These are phyloP conservation scores for Acleris sparsana DNA, from an alignment of 2,888 invertebrate species.

Conservation along the genomic window DNA sequence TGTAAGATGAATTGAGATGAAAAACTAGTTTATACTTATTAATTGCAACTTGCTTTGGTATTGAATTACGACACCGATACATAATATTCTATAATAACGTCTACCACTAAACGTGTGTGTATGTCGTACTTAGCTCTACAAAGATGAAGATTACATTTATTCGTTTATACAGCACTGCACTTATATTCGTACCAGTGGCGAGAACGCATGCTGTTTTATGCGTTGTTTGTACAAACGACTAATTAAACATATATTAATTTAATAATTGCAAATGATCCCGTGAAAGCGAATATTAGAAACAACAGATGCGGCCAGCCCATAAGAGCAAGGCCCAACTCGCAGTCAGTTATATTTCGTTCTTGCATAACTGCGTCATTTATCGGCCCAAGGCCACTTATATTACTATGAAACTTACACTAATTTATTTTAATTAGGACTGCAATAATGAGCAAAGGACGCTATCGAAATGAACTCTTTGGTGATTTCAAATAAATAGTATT, in stretches of 20 bases:
- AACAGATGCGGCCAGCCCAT: not conserved
- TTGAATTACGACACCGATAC: conserved; percentile 38
- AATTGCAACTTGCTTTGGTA: conserved; percentile 53
- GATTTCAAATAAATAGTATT: conserved; percentile 21
- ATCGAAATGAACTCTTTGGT: conserved; percentile 28
- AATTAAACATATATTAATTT: conserved; percentile 1
- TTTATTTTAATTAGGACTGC: conserved; percentile 12
- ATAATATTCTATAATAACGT: conserved; percentile 25
- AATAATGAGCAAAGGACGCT: conserved; percentile 23
- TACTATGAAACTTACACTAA: conserved; percentile 1
- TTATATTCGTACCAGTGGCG: not conserved
- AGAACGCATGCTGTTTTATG: not conserved
- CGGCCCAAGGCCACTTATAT: conserved; percentile 1
- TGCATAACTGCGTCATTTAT: not conserved
- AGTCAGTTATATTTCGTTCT: no score
- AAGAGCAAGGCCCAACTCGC: not conserved
- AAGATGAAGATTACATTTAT: not conserved
- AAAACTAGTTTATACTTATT: not conserved
- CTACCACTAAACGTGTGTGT: not conserved
- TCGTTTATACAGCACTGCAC: not conserved
- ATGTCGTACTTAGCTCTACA: not conserved
- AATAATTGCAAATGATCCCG: conserved; percentile 36
- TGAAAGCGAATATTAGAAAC: conserved; percentile 10
- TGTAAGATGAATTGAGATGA: not conserved
- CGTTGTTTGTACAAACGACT: no score